These are phyloP conservation scores for Loxodonta africana DNA, from an alignment of 2,113 vertebrate species.

Conservation along the genomic window DNA sequence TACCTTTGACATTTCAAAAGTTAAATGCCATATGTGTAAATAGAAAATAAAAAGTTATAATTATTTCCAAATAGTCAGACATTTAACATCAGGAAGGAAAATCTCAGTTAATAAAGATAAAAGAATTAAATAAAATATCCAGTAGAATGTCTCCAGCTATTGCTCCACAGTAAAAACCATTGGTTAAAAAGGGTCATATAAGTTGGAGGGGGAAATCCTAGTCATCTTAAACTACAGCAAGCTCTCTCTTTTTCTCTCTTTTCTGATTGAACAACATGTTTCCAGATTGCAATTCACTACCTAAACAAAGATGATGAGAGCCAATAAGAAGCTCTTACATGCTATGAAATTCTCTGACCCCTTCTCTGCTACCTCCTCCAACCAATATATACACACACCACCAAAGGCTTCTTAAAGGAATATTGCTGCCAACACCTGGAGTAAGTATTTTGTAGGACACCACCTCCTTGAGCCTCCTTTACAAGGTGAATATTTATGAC, in stretches of 20 bases:
- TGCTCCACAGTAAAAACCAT: constrained; percentile 16
- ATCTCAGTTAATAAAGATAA: constrained; percentile 33
- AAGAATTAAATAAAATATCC: constrained; percentile 15
- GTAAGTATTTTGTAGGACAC: background rate
- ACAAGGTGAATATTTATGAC: background rate
- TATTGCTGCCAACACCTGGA: background rate
- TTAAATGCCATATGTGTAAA: background rate
- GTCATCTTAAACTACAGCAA: background rate
- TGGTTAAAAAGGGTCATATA: background rate
- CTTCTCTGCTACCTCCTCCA: background rate
- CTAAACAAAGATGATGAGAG: background rate
- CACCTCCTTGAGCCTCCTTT: background rate
- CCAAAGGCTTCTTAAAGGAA: constrained; percentile 30
- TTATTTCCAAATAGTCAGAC: constrained; percentile 31
- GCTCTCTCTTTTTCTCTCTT: background rate
- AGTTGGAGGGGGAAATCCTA: background rate
- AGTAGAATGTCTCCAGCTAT: background rate
- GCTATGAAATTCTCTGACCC: background rate
- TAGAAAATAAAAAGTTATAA: constrained; percentile 26
- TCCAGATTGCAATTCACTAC: background rate
- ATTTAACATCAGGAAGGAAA: constrained; percentile 15
- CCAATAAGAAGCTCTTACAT: background rate
- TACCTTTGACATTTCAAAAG: background rate
- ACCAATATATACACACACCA: background rate
- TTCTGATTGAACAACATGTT: background rate